Evolutionary conservation across 2,888 invertebrate genomes (phyloP).

Genomic region (Zaprionus lineosus): DNA sequence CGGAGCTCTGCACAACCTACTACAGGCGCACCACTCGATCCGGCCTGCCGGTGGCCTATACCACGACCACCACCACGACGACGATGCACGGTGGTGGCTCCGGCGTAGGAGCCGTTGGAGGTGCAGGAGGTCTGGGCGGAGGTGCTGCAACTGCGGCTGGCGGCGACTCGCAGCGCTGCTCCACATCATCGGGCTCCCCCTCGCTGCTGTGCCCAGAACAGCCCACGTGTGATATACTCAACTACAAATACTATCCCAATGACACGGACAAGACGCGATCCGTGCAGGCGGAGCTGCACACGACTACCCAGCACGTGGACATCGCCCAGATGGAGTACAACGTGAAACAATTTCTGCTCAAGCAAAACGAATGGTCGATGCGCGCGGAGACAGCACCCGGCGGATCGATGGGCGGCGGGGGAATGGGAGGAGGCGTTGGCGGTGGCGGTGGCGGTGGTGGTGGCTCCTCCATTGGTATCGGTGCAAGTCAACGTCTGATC

Average conservation of each 20-base stretch:
- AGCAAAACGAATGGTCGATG: slow-evolving; percentile 84
- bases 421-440: slow-evolving; percentile 3
- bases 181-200: slow-evolving; percentile 62
- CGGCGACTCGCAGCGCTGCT: slow-evolving; percentile 42
- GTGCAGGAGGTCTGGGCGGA: too few relatives aligned
- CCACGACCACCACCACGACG: slow-evolving; percentile 44
- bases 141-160: background rate
- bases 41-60: slow-evolving; percentile 78
- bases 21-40: slow-evolving; percentile 79
- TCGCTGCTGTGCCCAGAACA: slow-evolving; percentile 71
- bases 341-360: slow-evolving; percentile 89
- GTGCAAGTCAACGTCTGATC: slow-evolving; percentile 30
- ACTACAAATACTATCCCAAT: slow-evolving; percentile 81
- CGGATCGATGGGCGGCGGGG: too few relatives aligned
- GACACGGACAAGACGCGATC: slow-evolving; percentile 79
- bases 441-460: background rate
- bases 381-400: slow-evolving; percentile 52
- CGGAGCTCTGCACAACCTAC: slow-evolving; percentile 72
- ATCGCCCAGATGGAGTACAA: slow-evolving; percentile 90
- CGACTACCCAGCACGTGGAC: slow-evolving; percentile 84
- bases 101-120: too few relatives aligned
- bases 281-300: slow-evolving; percentile 79
- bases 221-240: slow-evolving; percentile 81
- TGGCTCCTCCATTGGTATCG: background rate
- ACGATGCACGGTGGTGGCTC: too few relatives aligned